These are phyloP conservation scores for Zootoca vivipara DNA, from an alignment of 2,113 vertebrate species.

Conservation along the genomic window DNA sequence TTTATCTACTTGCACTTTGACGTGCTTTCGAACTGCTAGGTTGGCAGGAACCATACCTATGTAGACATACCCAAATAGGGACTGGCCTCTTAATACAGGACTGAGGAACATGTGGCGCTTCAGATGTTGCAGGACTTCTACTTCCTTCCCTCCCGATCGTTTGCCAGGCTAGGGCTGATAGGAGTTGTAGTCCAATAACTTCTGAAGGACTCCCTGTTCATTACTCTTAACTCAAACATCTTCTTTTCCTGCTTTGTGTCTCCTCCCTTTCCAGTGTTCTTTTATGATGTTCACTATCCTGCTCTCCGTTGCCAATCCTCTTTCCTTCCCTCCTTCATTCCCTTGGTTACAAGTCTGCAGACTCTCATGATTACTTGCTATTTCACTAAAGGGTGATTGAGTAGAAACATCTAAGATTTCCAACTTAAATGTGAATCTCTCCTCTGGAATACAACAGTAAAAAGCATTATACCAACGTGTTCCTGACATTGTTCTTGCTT, in stretches of 20 bases:
- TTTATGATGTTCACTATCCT: neutral
- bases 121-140: neutral
- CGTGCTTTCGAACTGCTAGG: too few species aligned
- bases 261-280: neutral
- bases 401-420: neutral
- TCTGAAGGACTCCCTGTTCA: too few species aligned
- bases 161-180: too few species aligned
- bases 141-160: too few species aligned
- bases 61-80: too few species aligned
- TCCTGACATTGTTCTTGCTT: neutral
- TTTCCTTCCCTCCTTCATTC: neutral
- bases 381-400: slow-evolving; percentile 17
- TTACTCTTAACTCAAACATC: too few species aligned
- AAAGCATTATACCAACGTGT: neutral
- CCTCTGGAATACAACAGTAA: neutral
- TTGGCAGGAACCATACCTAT: too few species aligned
- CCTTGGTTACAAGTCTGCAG: neutral
- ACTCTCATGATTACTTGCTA: neutral
- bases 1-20: too few species aligned
- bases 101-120: neutral
- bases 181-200: too few species aligned
- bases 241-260: neutral
- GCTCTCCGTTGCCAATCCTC: neutral
- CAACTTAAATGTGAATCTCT: neutral
- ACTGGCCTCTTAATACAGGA: too few species aligned